phyloP scores from a whole-genome alignment of 2,113 vertebrate species.

The Stomatorhinus ivindoensis region DNA sequence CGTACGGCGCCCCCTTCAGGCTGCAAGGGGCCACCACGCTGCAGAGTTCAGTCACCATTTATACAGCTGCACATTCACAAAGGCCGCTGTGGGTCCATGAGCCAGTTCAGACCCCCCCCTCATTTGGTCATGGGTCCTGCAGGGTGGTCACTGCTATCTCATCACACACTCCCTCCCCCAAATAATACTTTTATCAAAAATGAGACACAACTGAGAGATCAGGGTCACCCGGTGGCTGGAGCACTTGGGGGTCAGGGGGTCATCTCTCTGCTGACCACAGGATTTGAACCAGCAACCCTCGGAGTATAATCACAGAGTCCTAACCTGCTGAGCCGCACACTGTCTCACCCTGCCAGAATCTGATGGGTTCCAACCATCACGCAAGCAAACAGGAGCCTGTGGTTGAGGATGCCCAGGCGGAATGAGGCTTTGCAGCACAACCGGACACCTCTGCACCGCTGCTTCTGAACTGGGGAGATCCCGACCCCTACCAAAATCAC shows the following conservation, averaged over 20 bases:
- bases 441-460: neutral
- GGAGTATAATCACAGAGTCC: neutral
- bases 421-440: neutral
- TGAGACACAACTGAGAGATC: neutral
- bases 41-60: neutral
- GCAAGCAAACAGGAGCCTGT: neutral
- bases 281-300: neutral
- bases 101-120: neutral
- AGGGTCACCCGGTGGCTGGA: neutral
- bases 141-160: neutral
- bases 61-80: neutral
- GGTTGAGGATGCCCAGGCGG: neutral
- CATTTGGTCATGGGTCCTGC: neutral
- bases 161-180: neutral
- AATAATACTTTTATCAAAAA: neutral
- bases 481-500: neutral
- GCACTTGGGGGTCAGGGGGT: neutral
- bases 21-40: neutral
- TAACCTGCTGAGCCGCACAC: neutral
- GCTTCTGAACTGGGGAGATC: neutral
- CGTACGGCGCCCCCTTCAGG: conserved; percentile 37
- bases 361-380: neutral
- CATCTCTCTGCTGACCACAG: neutral
- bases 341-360: neutral
- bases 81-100: neutral